These are phyloP conservation scores for Pseudorasbora parva DNA, from an alignment of 2,113 vertebrate genomes.

Conservation along the genomic window DNA sequence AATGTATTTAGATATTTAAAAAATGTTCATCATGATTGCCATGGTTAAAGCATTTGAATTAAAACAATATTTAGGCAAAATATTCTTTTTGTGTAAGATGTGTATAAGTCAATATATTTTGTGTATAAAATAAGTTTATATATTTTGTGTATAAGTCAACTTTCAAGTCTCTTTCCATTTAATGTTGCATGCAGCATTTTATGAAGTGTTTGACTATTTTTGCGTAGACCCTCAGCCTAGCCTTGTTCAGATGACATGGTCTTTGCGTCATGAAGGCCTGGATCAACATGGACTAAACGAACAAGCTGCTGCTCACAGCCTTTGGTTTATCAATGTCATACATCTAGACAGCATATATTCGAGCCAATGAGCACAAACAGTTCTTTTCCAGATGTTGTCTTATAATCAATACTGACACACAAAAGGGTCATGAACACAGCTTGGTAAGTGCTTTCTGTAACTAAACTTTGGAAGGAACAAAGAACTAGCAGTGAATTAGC, in stretches of 20 bases:
- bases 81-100: no score
- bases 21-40: no score
- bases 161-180: neutral
- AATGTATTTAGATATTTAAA: no score
- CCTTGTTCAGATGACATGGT: constrained; percentile 25
- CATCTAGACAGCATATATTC: constrained; percentile 1
- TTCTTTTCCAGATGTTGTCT: constrained; percentile 14
- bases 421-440: neutral
- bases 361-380: constrained; percentile 14
- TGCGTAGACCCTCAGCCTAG: neutral
- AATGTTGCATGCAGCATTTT: neutral
- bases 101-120: no score
- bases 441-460: neutral
- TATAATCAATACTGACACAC: neutral
- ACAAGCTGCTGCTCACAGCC: constrained; percentile 32
- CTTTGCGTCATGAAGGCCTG: constrained; percentile 28
- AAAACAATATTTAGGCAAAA: no score
- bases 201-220: constrained; percentile 17
- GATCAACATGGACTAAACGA: constrained; percentile 28
- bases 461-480: neutral
- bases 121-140: no score
- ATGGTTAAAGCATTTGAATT: no score
- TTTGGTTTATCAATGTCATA: neutral
- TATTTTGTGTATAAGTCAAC: no score
- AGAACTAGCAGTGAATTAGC: neutral